Evolutionary conservation across 1,140 invertebrate species (phyloP), one percentile per base, ranked within the genome.

Genomic region (Musca vetustissima): DNA sequence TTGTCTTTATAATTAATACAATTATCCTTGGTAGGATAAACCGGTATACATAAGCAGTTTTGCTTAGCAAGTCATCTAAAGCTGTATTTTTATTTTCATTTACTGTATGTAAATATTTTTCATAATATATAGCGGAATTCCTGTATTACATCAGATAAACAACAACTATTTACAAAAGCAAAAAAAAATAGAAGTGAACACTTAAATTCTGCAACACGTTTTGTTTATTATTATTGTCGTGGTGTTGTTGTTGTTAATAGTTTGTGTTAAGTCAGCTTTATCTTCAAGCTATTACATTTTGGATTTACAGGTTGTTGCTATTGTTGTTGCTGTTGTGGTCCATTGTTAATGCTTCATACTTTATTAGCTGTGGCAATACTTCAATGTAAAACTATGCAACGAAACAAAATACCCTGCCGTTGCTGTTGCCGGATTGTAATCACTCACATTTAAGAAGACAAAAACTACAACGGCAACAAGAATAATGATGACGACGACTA

Each of bases 351-450:
- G 43, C 22, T 25, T 66, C 21, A 49, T 50, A 50, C 49, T 66
- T 66, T 66, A 66, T 49, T 66, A 52, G 64, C 52, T 53, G 24
- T 25, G 43, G 64, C 57, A 61, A 61, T 61, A 61, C 57, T 19
- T 43, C 57, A 36, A 61, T 61, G 17, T 59, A 59, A n/a, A 28
- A 36, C 36, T 28, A 36, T 43, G n/a, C 7, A 21, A 52, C 17
- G 21, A 52, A 21, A 19, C 15, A 49, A 25, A 36, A 21, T n/a
- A 28, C 28, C 28, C 28, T 28, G 49, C 9, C 21, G 49, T 22
- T 52, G 57, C 24, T 36, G n/a, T n/a, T n/a, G n/a, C n/a, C n/a
- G 19, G 57, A 43, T 61, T 61, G n/a, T 61, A 61, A 61, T 61
- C 57, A 61, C 36, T 43, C 36, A 43, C 36, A 43, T 43, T 43